Base-by-base conservation (phyloP, 2,797 vertebrate species). In the Coregonus suidteri region DNA sequence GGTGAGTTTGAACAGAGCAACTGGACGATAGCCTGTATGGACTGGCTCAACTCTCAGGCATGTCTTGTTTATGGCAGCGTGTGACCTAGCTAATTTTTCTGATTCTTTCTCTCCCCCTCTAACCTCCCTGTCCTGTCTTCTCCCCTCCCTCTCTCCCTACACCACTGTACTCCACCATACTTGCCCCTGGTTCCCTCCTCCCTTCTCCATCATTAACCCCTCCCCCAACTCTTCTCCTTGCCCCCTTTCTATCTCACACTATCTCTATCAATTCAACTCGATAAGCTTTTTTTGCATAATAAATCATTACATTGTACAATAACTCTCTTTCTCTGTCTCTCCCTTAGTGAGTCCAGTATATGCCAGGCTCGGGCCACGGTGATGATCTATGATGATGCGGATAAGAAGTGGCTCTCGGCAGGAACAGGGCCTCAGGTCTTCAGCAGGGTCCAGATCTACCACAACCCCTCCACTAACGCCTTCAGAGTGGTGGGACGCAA, bases 371-470 rank as follows among this genome's bases (percentile, higher is more conserved):
- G 96, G 75, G 97, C 97, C 80, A 95, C 96, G 0, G 96, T 98
- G 84, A 98, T 98, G 96, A 89, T 96, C 76, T 98, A 98, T 0
- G 96, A 98, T 0, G 97, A 98, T 64, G 75, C 84, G 85, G 96
- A 91, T 73, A 97, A 97, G 89, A 96, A 96, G 77, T 98, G 97
- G 97, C 79, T 97, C 64, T 92, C 96, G 0, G 96, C 96, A 0
- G 97, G 97, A 18, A 72, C 93, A 0, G 96, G 96, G 9, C 3
- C 96, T 4, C 96, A 96, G 83, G 3, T 86, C 87, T 93, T 94
- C 93, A 98, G 97, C 92, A 94, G 96, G 0, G 95, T 98, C 70
- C 97, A 98, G 90, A 96, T 98, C 91, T 98, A 95, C 90, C 96
- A 98, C 91, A 97, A 96, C 79, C 94, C 96, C 6, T 66, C 84